Evolutionary conservation across 2,113 vertebrate genomes (phyloP), one percentile per base, ranked within the genome.

Genomic region (Sminthopsis crassicaudata): DNA sequence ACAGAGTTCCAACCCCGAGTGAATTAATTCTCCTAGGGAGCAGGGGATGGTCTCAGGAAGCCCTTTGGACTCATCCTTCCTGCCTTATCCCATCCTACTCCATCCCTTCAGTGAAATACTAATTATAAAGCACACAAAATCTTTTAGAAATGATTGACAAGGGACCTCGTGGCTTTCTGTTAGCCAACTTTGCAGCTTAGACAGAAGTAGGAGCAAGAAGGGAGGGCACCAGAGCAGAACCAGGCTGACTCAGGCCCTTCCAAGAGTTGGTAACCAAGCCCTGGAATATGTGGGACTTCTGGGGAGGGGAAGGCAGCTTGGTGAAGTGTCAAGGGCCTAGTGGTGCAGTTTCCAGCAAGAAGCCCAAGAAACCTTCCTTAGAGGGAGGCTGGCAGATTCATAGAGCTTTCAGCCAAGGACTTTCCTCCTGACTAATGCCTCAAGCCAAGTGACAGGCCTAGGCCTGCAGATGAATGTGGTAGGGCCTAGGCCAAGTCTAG

Each of bases 311-410:
- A 92, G 50, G 57, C 54, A 90, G 55, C 36, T 95, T 95, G 91
- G 93, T 92, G 54, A 93, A 67, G 89, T n/a, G 42, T 57, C 91
- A 51, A 53, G 91, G 96, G 91, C 92, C 92, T 88, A 95, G 90
- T 54, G 91, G 30, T 94, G 96, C 93, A 51, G 25, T 96, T n/a
- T 0, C 2, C 22, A 48, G 25, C 91, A 89, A 88, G 67, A 48
- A 54, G 25, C 46, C 90, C 90, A 46, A 53, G 90, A 57, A 46
- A 89, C 4, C 89, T 46, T 95, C 53, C 46, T 42, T 88, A 96
- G 93, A 60, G 53, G 57, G 54, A 90, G 91, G 23, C 51, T 84
- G 60, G 84, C 30, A 50, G 91, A 30, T 93, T 96, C 76, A 90
- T 30, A 90, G 90, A 52, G 51, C 93, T 36, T 23, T 0, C 50